Base-by-base conservation (phyloP, 2,113 vertebrate genomes). In the Colius striatus region DNA sequence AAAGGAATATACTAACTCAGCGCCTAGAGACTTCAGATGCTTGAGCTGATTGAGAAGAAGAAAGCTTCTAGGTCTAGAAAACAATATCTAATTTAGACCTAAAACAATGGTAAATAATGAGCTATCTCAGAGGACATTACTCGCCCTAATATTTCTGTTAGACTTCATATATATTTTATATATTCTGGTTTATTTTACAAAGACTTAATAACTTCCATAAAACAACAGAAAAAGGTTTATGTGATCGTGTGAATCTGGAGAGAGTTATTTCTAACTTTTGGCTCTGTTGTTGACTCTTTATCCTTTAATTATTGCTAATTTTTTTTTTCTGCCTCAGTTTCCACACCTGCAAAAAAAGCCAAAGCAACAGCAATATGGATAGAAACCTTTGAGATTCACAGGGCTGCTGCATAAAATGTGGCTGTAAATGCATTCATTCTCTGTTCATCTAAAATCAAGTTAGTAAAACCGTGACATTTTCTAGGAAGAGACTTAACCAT, bases 111-210 rank as follows among this genome's bases (percentile, higher is more conserved):
- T 6, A 75, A 67, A 57, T 30, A 71, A 62, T 43, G 34, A 83
- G 3, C 1, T 32, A 1, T 13, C 7, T 79, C 29, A 38, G 17
- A 53, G 8, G 10, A 48, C 2, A 32, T 6, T 15, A 60, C 3
- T 0, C 0, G 22, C 9, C 9, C 3, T 25, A 13, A 3, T 6
- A 0, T 50, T 78, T 65, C 10, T 36, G 6, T 20, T 70, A 58
- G n/a, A n/a, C n/a, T n/a, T n/a, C n/a, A n/a, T n/a, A n/a, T n/a
- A n/a, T n/a, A n/a, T n/a, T n/a, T n/a, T n/a, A n/a, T n/a, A n/a
- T n/a, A n/a, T n/a, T n/a, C n/a, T n/a, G n/a, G n/a, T 79, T 19
- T 11, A 19, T 4, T 72, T 61, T 47, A 29, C 25, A 21, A 70
- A 22, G 8, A 50, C 0, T 1, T 30, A 50, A 61, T 27, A 83